Conservation (phyloP, 1,140 invertebrate genomes). For the Trachelipus rathkii region DNA sequence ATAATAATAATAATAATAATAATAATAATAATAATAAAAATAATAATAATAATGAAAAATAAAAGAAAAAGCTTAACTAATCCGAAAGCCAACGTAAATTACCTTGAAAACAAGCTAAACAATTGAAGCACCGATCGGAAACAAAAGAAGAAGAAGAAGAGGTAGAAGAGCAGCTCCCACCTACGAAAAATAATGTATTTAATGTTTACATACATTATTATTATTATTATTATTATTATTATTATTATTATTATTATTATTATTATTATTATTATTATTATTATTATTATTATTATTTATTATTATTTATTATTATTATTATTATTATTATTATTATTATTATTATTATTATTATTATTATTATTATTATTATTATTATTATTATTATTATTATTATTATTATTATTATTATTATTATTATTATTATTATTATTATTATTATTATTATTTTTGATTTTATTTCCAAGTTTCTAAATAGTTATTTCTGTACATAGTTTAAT, state of each 20-base stretch:
- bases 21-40: not conserved
- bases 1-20: not conserved
- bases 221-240: not conserved
- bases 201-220: not conserved
- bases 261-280: not conserved
- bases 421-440: no score
- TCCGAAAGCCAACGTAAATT: not conserved
- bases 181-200: constrained; percentile 1
- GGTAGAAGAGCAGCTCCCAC: not conserved
- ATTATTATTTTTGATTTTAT: no score
- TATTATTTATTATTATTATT: constrained; percentile 4
- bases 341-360: no score
- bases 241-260: no score
- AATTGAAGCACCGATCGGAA: not conserved
- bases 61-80: not conserved
- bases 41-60: constrained; percentile 7
- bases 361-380: no score
- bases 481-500: no score
- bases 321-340: not conserved
- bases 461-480: no score
- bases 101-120: not conserved
- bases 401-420: no score
- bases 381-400: no score
- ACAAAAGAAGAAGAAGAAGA: not conserved
- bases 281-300: not conserved